phyloP scores from a whole-genome alignment of 2,797 vertebrate genomes.

The Spatula versicolor region DNA sequence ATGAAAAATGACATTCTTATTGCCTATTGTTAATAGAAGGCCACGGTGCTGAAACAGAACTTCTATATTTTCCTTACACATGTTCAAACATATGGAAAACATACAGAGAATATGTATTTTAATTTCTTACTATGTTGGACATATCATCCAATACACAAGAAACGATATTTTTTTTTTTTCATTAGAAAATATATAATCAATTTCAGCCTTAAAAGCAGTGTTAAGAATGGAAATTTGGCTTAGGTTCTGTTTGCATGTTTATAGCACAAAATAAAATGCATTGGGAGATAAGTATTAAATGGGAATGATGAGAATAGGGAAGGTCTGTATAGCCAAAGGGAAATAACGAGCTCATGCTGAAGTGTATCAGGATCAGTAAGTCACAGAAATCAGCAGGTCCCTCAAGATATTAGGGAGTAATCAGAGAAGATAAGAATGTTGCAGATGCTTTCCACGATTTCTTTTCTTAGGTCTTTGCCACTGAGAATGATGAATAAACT shows the following conservation, averaged over 20 bases:
- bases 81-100: not conserved
- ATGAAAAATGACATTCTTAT: conserved; percentile 38
- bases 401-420: not conserved
- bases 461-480: not conserved
- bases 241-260: not conserved
- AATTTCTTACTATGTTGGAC: not conserved
- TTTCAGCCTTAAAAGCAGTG: not conserved
- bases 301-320: not conserved
- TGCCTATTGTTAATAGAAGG: not conserved
- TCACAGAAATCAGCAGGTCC: not conserved
- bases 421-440: not conserved
- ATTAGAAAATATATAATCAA: not conserved
- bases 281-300: not conserved
- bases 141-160: not conserved
- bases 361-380: not conserved
- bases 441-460: not conserved
- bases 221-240: not conserved
- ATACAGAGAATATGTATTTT: not conserved
- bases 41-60: not conserved
- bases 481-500: not conserved
- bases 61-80: not conserved
- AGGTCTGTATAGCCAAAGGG: not conserved
- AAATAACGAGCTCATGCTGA: not conserved
- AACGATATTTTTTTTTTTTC: not conserved
- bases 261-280: not conserved